These are phyloP conservation scores for Pseudochromis fuscus DNA, from an alignment of 2,797 vertebrate genomes.

Conservation along the genomic window DNA sequence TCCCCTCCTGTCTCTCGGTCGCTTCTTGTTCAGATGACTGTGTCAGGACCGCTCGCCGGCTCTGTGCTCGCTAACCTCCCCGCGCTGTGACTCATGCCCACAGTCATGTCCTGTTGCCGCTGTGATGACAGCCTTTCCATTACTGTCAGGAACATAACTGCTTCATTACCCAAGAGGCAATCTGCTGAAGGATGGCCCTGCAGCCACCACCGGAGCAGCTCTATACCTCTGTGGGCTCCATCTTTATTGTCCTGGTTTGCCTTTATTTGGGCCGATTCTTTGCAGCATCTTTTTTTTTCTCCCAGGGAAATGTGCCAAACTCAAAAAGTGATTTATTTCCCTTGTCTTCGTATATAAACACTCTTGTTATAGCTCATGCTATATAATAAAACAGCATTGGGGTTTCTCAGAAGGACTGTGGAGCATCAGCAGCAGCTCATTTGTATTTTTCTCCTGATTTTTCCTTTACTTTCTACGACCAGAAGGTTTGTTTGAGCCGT, in stretches of 20 bases:
- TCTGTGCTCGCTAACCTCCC: slow-evolving; percentile 28
- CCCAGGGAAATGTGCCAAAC: not conserved
- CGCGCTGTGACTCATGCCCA: slow-evolving; percentile 61
- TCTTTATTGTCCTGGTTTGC: slow-evolving; percentile 11
- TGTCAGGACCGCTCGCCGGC: slow-evolving; percentile 41
- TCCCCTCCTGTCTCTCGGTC: not conserved
- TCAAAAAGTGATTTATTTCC: slow-evolving; percentile 6
- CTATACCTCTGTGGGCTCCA: slow-evolving; percentile 17
- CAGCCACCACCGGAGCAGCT: slow-evolving; percentile 23
- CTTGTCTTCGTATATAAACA: not conserved
- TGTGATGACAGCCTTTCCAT: slow-evolving; percentile 68
- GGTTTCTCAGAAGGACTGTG: not conserved
- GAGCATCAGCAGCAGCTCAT: not conserved
- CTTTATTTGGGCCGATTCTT: not conserved
- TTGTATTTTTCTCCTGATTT: slow-evolving; percentile 3
- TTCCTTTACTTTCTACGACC: not conserved
- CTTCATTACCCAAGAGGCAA: slow-evolving; percentile 71
- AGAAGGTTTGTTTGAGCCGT: not conserved
- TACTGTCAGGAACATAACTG: slow-evolving; percentile 69
- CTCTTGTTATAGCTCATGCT: not conserved
- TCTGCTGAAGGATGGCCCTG: slow-evolving; percentile 59
- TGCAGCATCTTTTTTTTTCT: not conserved
- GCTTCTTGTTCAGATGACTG: slow-evolving; percentile 36
- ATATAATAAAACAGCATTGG: not conserved
- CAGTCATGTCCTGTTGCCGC: slow-evolving; percentile 64